Evolutionary conservation across 2,797 vertebrate species (phyloP), one percentile per base, ranked within the genome.

Genomic region (Artibeus jamaicensis): DNA sequence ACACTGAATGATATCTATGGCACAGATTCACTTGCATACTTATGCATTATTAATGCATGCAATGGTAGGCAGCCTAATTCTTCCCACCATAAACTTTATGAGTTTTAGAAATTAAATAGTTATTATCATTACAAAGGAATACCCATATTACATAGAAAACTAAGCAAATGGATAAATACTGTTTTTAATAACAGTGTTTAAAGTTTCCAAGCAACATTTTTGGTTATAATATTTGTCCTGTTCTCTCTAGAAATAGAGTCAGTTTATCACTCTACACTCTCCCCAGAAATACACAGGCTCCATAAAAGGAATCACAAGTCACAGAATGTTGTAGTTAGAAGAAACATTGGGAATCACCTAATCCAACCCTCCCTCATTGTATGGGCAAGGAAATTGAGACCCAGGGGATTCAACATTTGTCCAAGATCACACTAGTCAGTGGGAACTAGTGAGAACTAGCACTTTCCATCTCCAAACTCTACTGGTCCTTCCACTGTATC

Each of bases 31-130:
- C 26, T 55, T 82, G 11, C 79, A 84, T 86, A 59, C 44, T 85
- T 71, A 74, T 32, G 16, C 12, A 79, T 44, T 70, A 78, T 37
- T 59, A 68, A 82, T 15, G 6, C 44, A 79, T 5, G 2, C 3
- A 22, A 37, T 3, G 1, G 78, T 71, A 46, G 16, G 29, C 16
- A 74, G 19, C 16, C 22, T 82, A 73, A 82, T 59, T 44, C 92
- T 96, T 79, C 24, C 44, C 18, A 68, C 44, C 37, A 53, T 48
- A 90, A 95, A 19, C 39, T 76, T 90, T 88, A 65, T 48, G 62
- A 90, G 48, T 82, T 78, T 86, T 59, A 94, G 76, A 93, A 95
- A 86, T 91, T 55, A 93, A 95, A 42, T 79, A 79, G 83, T 68
- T 93, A 32, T 89, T 90, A 68, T 6, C 92, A 86, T 91, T 88